A percentile compares a stretch with the other conserved stretches of the same genome.
phyloP scores from a whole-genome alignment of 2,797 vertebrate species.

The Somateria mollissima region DNA sequence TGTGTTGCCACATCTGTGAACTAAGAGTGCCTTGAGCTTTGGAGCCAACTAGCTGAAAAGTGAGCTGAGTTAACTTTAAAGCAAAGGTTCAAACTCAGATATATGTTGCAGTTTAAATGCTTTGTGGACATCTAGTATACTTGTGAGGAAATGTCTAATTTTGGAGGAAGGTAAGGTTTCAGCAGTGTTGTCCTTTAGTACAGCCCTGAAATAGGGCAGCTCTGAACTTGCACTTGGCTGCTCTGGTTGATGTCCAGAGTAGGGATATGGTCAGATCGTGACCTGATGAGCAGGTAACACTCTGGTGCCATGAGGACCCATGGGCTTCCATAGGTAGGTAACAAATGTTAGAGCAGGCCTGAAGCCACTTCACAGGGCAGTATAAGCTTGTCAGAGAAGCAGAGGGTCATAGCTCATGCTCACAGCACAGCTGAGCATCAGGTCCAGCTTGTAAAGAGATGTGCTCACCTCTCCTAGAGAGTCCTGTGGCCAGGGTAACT shows the following conservation, averaged over 20 bases:
- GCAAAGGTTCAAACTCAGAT: not conserved
- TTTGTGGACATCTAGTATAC: not conserved
- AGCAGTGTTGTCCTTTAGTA: not conserved
- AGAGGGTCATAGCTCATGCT: not conserved
- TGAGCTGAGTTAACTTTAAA: not conserved
- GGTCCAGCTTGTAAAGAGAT: not conserved
- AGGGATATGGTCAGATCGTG: not conserved
- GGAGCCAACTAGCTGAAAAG: not conserved
- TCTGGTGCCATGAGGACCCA: not conserved
- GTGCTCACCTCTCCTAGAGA: not conserved
- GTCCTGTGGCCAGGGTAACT: fast-evolving
- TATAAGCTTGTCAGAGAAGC: not conserved
- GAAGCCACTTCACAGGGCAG: not conserved
- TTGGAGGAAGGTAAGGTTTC: not conserved
- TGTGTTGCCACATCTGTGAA: not conserved
- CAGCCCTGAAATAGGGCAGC: not conserved
- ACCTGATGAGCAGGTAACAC: not conserved
- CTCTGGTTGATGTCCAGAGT: not conserved
- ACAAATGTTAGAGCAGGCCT: not conserved
- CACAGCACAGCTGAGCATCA: not conserved
- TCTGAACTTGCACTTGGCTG: not conserved
- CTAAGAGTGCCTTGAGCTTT: not conserved
- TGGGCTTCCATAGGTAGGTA: not conserved
- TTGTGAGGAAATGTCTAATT: not conserved
- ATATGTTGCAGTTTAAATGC: not conserved